These are phyloP conservation scores for Netta rufina DNA, from an alignment of 2,797 vertebrate species.

Conservation along the genomic window DNA sequence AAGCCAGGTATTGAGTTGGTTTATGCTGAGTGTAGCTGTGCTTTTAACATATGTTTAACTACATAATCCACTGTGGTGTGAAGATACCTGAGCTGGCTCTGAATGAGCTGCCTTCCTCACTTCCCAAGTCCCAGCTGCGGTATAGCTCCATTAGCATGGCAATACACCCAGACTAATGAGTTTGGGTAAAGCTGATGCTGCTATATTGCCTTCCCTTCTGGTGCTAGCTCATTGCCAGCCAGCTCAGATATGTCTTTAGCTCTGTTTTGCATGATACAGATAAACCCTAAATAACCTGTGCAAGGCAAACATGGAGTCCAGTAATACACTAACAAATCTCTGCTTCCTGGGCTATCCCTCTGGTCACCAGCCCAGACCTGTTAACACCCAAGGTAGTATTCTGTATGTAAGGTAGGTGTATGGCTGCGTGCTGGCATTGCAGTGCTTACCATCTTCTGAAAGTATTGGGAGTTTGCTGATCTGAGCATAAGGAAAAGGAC, in stretches of 20 bases:
- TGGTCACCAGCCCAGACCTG: neutral
- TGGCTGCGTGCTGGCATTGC: neutral
- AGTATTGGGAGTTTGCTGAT: neutral
- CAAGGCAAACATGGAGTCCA: neutral
- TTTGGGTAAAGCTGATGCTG: constrained; percentile 37
- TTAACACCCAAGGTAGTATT: neutral
- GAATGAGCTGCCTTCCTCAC: neutral
- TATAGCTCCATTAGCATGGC: constrained; percentile 33
- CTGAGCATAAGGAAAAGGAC: neutral
- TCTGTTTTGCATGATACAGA: neutral
- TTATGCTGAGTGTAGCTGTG: neutral
- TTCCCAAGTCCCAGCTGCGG: neutral
- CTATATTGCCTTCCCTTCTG: constrained; percentile 28
- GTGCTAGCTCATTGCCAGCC: constrained; percentile 20
- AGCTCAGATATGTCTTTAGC: neutral
- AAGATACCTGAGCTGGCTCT: constrained; percentile 20
- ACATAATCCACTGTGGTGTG: neutral
- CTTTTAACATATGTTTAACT: constrained; percentile 50
- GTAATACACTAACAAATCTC: neutral
- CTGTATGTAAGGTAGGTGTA: neutral
- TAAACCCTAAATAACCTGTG: neutral
- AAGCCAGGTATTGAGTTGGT: neutral
- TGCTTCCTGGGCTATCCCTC: neutral
- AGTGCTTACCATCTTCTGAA: neutral
- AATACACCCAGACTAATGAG: constrained; percentile 34